Conservation (phyloP, 2,113 vertebrate species). For the Craseonycteris thonglongyai region DNA sequence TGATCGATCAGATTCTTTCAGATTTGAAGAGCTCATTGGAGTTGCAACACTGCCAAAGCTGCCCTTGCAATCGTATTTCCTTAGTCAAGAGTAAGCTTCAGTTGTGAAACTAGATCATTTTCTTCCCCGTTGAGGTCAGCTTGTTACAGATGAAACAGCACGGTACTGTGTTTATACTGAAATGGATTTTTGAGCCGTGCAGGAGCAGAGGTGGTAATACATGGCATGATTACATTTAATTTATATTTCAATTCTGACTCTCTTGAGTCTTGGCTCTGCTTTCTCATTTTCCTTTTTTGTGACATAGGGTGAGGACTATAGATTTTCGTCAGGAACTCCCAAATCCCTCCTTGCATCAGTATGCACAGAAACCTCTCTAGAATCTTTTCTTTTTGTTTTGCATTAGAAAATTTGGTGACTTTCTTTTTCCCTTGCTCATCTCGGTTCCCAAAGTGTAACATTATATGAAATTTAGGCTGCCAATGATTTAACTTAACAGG, state of each 20-base stretch:
- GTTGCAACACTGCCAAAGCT: neutral
- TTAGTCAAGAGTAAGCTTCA: neutral
- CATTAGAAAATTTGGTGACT: neutral
- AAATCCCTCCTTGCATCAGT: neutral
- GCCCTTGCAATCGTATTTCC: neutral
- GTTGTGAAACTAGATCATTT: constrained; percentile 26
- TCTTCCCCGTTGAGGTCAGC: neutral
- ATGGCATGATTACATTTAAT: constrained; percentile 37
- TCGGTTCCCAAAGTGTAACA: neutral
- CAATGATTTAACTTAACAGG: neutral
- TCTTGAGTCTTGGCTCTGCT: constrained; percentile 11
- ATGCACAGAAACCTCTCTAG: neutral
- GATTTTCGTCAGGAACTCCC: constrained; percentile 47
- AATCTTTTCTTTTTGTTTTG: neutral
- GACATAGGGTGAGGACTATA: constrained; percentile 13
- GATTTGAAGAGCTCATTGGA: constrained; percentile 12
- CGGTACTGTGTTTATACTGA: constrained; percentile 16
- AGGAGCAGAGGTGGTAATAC: neutral
- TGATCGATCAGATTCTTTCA: neutral
- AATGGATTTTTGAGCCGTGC: neutral
- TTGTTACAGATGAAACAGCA: constrained; percentile 2
- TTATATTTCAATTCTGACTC: constrained; percentile 51
- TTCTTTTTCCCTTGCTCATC: neutral
- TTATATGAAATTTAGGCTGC: neutral
- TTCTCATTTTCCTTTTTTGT: constrained; percentile 54